These are phyloP conservation scores for Coregonus clupeaformis DNA, from an alignment of 2,113 vertebrate genomes.

Conservation along the genomic window DNA sequence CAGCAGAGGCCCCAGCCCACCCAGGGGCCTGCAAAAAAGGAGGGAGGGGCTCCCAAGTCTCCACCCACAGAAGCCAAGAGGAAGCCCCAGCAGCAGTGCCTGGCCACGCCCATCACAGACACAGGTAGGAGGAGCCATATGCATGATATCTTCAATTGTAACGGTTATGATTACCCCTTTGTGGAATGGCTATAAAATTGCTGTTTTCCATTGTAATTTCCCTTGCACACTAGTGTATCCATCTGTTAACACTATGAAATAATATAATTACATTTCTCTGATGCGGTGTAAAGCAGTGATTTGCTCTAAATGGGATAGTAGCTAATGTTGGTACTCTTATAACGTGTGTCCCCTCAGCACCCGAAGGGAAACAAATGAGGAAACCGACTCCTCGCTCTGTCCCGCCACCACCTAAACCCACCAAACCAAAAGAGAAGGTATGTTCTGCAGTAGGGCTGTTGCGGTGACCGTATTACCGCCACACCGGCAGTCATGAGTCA, in stretches of 20 bases:
- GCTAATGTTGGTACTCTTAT: neutral
- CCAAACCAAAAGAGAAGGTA: conserved; percentile 96
- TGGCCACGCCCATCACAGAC: conserved; percentile 38
- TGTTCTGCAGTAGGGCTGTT: conserved; percentile 24
- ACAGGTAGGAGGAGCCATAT: conserved; percentile 48
- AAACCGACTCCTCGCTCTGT: conserved; percentile 82
- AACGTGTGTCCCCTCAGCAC: conserved; percentile 67
- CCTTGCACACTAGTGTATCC: too few relatives aligned
- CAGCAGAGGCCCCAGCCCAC: conserved; percentile 63
- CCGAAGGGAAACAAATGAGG: conserved; percentile 87
- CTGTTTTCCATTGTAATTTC: neutral
- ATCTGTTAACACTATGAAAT: too few relatives aligned
- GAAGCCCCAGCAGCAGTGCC: conserved; percentile 75
- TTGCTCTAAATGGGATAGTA: neutral
- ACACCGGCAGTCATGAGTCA: too few relatives aligned
- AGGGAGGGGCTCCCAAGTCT: conserved; percentile 69
- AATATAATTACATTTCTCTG: too few relatives aligned
- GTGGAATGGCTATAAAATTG: too few relatives aligned
- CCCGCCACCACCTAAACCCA: conserved; percentile 82
- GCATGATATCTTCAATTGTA: too few relatives aligned
- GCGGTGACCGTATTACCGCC: too few relatives aligned
- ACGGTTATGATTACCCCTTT: too few relatives aligned
- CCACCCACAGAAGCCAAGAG: conserved; percentile 83
- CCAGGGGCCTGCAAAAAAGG: conserved; percentile 80
- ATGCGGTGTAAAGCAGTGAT: too few relatives aligned